Percentiles rank a stretch among this genome's conserved stretches.
These are phyloP conservation scores for Sciurus carolinensis DNA, from an alignment of 2,797 vertebrate species.

Conservation along the genomic window DNA sequence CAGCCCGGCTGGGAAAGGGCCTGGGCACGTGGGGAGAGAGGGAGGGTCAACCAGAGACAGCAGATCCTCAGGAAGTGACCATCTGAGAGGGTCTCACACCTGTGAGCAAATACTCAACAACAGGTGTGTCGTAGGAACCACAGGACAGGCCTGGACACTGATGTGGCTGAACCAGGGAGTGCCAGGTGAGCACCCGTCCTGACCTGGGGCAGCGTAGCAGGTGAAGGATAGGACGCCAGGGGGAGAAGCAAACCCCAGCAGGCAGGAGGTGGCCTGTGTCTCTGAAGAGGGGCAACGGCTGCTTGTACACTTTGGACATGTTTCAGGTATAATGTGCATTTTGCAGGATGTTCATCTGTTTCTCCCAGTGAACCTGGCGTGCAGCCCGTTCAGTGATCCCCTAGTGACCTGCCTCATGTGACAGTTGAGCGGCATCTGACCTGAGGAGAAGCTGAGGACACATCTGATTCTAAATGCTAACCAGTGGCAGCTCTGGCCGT, in stretches of 20 bases:
- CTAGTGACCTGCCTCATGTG: neutral
- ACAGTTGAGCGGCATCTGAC: neutral
- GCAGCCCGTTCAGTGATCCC: neutral
- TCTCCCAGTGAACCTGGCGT: neutral
- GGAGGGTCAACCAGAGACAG: no score
- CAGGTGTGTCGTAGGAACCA: rapidly evolving
- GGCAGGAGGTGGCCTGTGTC: neutral
- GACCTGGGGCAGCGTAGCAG: rapidly evolving
- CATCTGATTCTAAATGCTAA: rapidly evolving
- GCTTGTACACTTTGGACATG: no score
- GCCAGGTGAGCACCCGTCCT: neutral
- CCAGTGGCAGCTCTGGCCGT: rapidly evolving
- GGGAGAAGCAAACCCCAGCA: neutral
- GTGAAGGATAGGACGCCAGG: neutral
- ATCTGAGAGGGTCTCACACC: neutral
- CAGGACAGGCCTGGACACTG: no score
- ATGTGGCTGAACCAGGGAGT: rapidly evolving
- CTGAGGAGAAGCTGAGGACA: rapidly evolving
- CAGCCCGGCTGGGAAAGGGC: neutral
- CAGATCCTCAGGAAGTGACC: neutral
- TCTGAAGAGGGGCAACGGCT: neutral
- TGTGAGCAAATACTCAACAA: neutral
- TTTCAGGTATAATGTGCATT: neutral
- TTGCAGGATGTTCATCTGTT: neutral
- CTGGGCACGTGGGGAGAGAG: rapidly evolving